phyloP scores from a whole-genome alignment of 2,797 vertebrate species.

The Sylvilagus floridanus region DNA sequence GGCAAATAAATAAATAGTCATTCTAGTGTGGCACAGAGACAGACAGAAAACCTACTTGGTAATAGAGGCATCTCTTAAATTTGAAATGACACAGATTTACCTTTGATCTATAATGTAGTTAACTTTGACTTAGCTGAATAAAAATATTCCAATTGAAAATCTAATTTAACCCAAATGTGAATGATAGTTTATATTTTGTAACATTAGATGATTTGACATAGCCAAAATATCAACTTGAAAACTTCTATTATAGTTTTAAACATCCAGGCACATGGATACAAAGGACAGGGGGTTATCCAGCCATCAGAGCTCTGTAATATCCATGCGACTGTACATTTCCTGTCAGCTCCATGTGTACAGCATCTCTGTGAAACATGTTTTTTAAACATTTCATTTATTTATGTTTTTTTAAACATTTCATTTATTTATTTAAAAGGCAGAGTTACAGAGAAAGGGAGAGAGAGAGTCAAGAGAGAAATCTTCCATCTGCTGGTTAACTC shows the following conservation, averaged over 20 bases:
- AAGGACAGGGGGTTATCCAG: neutral
- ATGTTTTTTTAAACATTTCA: too few species aligned
- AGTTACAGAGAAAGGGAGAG: too few species aligned
- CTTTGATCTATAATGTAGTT: neutral
- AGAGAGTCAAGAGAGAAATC: too few species aligned
- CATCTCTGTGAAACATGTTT: neutral
- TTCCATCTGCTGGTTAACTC: too few species aligned
- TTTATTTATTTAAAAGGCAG: too few species aligned
- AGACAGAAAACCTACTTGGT: neutral
- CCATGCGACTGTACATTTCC: neutral
- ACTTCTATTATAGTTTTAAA: neutral
- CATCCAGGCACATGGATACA: neutral
- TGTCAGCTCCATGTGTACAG: neutral
- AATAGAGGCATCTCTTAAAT: neutral
- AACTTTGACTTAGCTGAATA: neutral
- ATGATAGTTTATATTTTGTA: neutral
- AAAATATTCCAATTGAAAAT: constrained; percentile 20
- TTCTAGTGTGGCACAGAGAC: neutral
- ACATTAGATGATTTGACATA: neutral
- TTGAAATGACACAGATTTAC: neutral
- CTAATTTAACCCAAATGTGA: neutral
- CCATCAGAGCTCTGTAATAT: too few species aligned
- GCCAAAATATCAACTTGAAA: neutral
- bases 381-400: too few species aligned
- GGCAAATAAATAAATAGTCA: neutral